Evolutionary conservation across 2,888 invertebrate species (phyloP), one percentile per base, ranked within the genome.

Genomic region (Cerastoderma edule): DNA sequence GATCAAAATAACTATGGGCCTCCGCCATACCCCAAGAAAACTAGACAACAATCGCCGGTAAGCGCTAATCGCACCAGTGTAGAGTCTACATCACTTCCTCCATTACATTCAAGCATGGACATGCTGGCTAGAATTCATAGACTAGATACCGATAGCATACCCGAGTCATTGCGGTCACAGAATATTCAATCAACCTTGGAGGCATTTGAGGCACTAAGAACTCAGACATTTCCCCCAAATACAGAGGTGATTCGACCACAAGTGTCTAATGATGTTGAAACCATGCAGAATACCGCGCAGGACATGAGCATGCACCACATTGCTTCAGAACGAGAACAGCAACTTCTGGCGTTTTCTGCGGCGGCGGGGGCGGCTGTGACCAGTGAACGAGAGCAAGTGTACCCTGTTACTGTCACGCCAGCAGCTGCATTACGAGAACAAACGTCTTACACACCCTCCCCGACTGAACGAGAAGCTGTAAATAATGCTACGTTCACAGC

Each of bases 271-370:
- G 78, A 75, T 57, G 75, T 78, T 30, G 81, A 75, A 16, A 48
- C 64, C n/a, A 71, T 81, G 39, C 81, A 81, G 46, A 81, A 73
- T 44, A 81, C 77, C 16, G 81, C 81, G 22, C 81, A 81, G 22
- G 81, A 81, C 54, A 81, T 81, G 81, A 81, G 81, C 68, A 73
- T 81, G 28, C 81, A 81, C 60, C 81, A 81, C 65, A 71, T 63
- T 5, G 50, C 66, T 19, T 27, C 63, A 16, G 81, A 81, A 5
- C 48, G 81, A 33, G 81, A 81, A 39, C 76, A 75, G 56, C n/a
- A n/a, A n/a, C 44, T 75, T 30, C 75, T 72, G 13, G 78, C 78
- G 5, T 78, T 75, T 32, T 57, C 75, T 24, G 72, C 72, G 5
- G 48, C 77, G 1, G 77, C 78, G 19, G n/a, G n/a, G n/a, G n/a